Evolutionary conservation across 2,888 invertebrate species (phyloP), one percentile per base, ranked within the genome.

Genomic region (Latrodectus elegans): DNA sequence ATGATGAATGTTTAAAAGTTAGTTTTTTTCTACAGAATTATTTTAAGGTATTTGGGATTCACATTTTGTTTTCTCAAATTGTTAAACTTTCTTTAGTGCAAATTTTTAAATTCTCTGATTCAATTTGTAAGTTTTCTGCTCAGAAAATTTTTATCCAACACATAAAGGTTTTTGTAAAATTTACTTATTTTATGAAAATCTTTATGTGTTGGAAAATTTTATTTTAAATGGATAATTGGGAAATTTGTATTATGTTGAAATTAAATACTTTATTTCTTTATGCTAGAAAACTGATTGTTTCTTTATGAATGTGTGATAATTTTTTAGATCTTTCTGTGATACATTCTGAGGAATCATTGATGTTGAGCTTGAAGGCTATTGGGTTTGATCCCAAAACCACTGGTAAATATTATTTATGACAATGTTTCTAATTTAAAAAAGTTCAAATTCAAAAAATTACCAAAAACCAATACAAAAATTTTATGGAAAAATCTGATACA

Each of bases 381-480:
- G 90, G 90, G 70, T 91, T 92, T 73, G 91, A 91, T 51, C 91
- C 91, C 71, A 90, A 91, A 82, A 91, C 92, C 89, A 91, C 91
- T 52, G 90, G 92, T 88, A 91, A 91, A 91, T 91, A 89, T 88
- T 72, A 0, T 52, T 26, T 49, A 53, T 60, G 1, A 26, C 12
- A 17, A 72, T 26, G 8, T 17, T 53, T 17, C 55, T 71, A 49
- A 55, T n/a, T 11, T 75, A 22, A 17, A 73, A 14, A 22, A 49
- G 15, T 73, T 4, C n/a, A 52, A n/a, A 38, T 6, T 4, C 6
- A 6, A 38, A 38, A 38, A 38, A 38, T 38, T 38, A 0, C 38
- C 4, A 38, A 38, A 38, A 38, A 38, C 38, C 1, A 38, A 38
- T 72, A 8, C 52, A n/a, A 14, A 51, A 73, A 12, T 64, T n/a